Conservation (phyloP, 2,797 vertebrate species). For the Sebastes cheni region DNA sequence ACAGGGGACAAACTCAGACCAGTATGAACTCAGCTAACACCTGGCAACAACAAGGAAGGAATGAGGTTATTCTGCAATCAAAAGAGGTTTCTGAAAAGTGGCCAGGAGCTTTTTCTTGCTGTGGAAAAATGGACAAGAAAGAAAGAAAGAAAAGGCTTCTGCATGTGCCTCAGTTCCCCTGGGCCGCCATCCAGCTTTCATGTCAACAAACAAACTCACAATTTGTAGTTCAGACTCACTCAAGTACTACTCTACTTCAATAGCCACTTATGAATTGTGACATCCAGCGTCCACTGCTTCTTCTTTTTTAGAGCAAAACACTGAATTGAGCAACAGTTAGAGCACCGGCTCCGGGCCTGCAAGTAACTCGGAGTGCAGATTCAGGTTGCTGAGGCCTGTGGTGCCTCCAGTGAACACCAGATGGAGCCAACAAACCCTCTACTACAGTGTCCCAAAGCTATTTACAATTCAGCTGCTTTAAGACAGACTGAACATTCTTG, state of each 20-base stretch:
- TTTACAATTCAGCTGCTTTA: background rate
- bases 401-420: slow-evolving; percentile 42
- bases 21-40: slow-evolving; percentile 11
- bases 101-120: slow-evolving; percentile 9
- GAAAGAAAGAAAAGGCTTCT: background rate
- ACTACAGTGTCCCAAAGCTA: background rate
- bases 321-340: background rate
- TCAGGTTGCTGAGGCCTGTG: background rate
- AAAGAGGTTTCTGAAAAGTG: slow-evolving; percentile 12
- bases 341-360: background rate
- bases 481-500: background rate
- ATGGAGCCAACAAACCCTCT: slow-evolving; percentile 43
- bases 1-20: background rate
- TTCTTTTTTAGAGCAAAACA: background rate
- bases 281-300: background rate
- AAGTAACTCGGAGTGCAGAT: background rate
- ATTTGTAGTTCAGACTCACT: background rate
- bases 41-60: slow-evolving; percentile 6
- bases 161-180: background rate
- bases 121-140: slow-evolving; percentile 16
- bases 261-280: background rate
- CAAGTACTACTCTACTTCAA: background rate
- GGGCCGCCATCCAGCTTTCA: slow-evolving; percentile 18
- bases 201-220: slow-evolving; percentile 25
- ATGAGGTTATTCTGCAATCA: slow-evolving; percentile 9